These are phyloP conservation scores for Kryptolebias ocellatus DNA, from an alignment of 2,797 vertebrate genomes.

Conservation along the genomic window DNA sequence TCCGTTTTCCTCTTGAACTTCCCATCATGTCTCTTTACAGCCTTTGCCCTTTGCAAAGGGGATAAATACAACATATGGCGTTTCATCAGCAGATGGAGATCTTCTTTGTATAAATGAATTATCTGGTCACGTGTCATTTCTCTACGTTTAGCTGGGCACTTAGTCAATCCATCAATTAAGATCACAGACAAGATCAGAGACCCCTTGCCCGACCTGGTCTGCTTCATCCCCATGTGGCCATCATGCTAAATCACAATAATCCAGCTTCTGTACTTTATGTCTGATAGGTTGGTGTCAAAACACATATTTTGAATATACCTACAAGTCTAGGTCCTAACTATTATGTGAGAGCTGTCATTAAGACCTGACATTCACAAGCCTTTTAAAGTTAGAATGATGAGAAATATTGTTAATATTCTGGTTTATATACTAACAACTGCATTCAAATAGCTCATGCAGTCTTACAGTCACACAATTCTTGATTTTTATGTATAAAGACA, in stretches of 20 bases:
- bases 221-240: slow-evolving; percentile 12
- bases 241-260: slow-evolving; percentile 16
- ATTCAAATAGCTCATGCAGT: too few species aligned
- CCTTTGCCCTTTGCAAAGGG: neutral
- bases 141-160: slow-evolving; percentile 34
- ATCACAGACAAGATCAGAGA: slow-evolving; percentile 52
- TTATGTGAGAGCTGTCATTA: neutral
- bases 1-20: slow-evolving; percentile 12
- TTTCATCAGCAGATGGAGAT: slow-evolving; percentile 37
- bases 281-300: slow-evolving; percentile 15
- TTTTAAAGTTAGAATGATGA: too few species aligned
- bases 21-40: slow-evolving; percentile 16
- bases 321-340: slow-evolving; percentile 11
- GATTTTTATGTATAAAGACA: too few species aligned
- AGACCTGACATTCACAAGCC: too few species aligned
- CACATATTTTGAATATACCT: slow-evolving; percentile 14
- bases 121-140: slow-evolving; percentile 31
- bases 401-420: too few species aligned
- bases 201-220: slow-evolving; percentile 4
- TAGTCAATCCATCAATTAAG: slow-evolving; percentile 42
- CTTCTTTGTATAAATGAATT: slow-evolving; percentile 53
- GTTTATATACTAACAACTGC: too few species aligned
- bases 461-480: too few species aligned
- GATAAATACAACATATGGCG: slow-evolving; percentile 43
- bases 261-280: slow-evolving; percentile 21